Conservation (phyloP, 1,140 invertebrate genomes). For the Trichomalopsis sarcophagae region DNA sequence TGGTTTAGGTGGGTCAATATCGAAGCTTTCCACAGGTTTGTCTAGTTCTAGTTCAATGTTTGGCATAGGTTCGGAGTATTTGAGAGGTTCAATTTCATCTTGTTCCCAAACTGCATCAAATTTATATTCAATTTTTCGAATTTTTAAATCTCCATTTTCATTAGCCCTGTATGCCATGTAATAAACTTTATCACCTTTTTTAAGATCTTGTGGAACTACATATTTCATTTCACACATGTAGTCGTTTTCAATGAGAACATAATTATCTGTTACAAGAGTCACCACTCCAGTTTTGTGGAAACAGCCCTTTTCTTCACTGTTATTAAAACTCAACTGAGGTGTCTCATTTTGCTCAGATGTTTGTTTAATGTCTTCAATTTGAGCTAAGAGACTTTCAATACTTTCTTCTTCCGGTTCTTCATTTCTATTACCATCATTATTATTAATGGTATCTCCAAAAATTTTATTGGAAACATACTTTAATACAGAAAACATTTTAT, state of each 20-base stretch:
- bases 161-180: conserved; percentile 61
- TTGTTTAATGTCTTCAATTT: conserved; percentile 33
- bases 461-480: conserved; percentile 14
- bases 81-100: not conserved
- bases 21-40: not conserved
- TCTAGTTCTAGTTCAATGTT: not conserved
- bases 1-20: not conserved
- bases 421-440: not conserved
- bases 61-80: not conserved
- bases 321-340: conserved; percentile 7
- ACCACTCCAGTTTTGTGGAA: conserved; percentile 64
- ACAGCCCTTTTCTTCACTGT: conserved; percentile 54
- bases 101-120: conserved; percentile 54
- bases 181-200: conserved; percentile 62
- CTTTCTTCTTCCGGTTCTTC: not conserved
- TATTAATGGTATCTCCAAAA: not conserved
- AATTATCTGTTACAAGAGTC: conserved; percentile 55
- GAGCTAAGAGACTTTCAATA: conserved; percentile 10
- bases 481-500: conserved; percentile 39
- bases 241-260: conserved; percentile 64
- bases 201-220: conserved; percentile 50
- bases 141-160: conserved; percentile 58
- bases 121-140: conserved; percentile 63
- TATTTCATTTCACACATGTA: conserved; percentile 60
- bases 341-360: not conserved